A percentile compares a stretch with the other conserved stretches of the same genome.
phyloP scores from a whole-genome alignment of 2,113 vertebrate genomes.

The Cebidichthys violaceus region DNA sequence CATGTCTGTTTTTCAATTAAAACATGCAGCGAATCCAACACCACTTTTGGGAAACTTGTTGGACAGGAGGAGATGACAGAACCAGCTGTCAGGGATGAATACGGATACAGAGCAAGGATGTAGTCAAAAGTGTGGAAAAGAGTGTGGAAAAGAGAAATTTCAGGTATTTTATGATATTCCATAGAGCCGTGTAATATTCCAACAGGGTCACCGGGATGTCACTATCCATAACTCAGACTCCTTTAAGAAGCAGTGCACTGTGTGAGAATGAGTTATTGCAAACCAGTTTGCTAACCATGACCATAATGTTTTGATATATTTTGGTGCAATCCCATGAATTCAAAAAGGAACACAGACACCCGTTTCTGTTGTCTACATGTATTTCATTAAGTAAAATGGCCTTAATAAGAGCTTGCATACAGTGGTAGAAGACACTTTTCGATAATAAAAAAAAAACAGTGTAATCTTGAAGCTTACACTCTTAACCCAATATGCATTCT shows the following conservation, averaged over 20 bases:
- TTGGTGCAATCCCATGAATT: neutral
- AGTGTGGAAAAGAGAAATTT: neutral
- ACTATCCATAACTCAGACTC: neutral
- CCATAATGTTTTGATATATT: neutral
- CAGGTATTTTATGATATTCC: neutral
- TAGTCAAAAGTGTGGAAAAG: neutral
- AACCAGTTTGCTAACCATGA: neutral
- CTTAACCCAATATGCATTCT: neutral
- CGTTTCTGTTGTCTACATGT: neutral
- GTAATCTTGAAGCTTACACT: neutral
- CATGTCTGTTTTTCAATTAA: neutral
- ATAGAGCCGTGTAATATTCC: neutral
- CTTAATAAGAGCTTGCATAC: neutral
- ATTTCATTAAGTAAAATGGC: neutral
- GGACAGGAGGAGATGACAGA: neutral
- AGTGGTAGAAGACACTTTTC: neutral
- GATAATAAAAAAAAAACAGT: neutral
- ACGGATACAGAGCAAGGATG: neutral
- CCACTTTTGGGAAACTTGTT: neutral
- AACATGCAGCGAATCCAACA: neutral
- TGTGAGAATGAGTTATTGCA: neutral
- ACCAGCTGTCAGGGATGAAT: neutral
- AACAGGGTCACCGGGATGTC: conserved; percentile 11
- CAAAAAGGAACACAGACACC: neutral
- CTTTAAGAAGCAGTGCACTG: neutral